These are phyloP conservation scores for Mesoclemmys tuberculata DNA, from an alignment of 2,113 vertebrate species.

Conservation along the genomic window DNA sequence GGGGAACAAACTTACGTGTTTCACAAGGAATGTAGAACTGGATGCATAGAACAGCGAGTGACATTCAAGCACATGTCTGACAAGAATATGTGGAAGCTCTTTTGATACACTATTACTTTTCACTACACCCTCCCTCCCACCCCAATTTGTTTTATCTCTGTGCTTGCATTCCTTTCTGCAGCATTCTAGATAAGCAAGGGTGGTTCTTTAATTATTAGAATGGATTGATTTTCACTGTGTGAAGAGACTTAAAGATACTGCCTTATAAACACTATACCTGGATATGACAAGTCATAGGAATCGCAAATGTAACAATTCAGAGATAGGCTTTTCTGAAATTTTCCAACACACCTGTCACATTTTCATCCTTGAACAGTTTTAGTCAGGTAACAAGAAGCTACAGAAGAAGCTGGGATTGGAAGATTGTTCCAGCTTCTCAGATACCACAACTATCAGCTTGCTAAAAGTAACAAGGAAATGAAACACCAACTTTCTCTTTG, in stretches of 20 bases:
- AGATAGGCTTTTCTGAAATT: background rate
- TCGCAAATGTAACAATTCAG: slow-evolving; percentile 36
- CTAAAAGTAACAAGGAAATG: background rate
- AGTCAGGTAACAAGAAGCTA: background rate
- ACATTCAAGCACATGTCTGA: slow-evolving; percentile 42
- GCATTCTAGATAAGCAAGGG: background rate
- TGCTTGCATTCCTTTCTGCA: slow-evolving; percentile 39
- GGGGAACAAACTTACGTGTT: slow-evolving; percentile 4
- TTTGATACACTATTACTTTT: background rate
- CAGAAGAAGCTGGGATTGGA: background rate
- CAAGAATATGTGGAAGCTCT: background rate
- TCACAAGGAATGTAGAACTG: slow-evolving; percentile 49
- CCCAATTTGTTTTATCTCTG: slow-evolving; percentile 42
- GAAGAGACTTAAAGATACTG: slow-evolving; percentile 45
- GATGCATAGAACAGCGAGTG: slow-evolving; percentile 50
- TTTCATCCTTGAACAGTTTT: background rate
- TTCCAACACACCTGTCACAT: background rate
- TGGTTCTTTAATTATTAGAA: slow-evolving; percentile 51
- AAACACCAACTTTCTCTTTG: background rate
- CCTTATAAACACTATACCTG: slow-evolving; percentile 32
- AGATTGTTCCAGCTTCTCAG: background rate
- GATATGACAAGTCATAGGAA: slow-evolving; percentile 28
- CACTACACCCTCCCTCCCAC: background rate
- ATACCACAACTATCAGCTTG: background rate
- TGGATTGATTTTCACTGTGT: slow-evolving; percentile 58